phyloP scores from a whole-genome alignment of 2,888 invertebrate species.

The Orthosia incerta region DNA sequence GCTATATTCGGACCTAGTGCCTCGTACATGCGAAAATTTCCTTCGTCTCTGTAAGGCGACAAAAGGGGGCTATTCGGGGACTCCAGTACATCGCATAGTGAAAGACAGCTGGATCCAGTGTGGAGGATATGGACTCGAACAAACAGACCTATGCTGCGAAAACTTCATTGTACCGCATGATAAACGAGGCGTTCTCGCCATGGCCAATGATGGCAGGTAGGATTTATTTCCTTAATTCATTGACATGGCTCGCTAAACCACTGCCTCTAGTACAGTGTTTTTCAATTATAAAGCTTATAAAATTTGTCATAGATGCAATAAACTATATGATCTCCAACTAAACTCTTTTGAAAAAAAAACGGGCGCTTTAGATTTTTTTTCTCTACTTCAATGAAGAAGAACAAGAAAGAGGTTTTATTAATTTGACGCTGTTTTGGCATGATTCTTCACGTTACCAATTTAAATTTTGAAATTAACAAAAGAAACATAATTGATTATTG shows the following conservation, averaged over 20 bases:
- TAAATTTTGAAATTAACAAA: too few species aligned
- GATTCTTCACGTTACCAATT: too few species aligned
- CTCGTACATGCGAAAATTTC: conserved; percentile 91
- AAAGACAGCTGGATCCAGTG: conserved; percentile 94
- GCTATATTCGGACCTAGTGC: conserved; percentile 91
- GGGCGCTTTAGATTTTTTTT: too few species aligned
- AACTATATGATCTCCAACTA: too few species aligned
- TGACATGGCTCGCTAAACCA: neutral
- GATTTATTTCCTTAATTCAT: neutral
- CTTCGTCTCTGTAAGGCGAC: conserved; percentile 87
- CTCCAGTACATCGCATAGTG: conserved; percentile 92
- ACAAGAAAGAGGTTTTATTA: too few species aligned
- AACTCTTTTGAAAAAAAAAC: too few species aligned
- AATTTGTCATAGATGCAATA: too few species aligned
- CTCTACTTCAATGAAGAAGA: too few species aligned
- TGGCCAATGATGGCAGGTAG: conserved; percentile 92
- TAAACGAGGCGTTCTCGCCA: conserved; percentile 93
- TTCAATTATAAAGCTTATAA: neutral
- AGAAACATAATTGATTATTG: too few species aligned
- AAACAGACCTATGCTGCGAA: conserved; percentile 90
- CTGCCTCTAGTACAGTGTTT: too few species aligned
- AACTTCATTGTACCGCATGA: conserved; percentile 93
- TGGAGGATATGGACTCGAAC: conserved; percentile 89
- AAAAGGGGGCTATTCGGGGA: conserved; percentile 89
- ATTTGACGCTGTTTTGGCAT: too few species aligned